Conservation (phyloP, 1,140 invertebrate species). For the Sitophilus oryzae region DNA sequence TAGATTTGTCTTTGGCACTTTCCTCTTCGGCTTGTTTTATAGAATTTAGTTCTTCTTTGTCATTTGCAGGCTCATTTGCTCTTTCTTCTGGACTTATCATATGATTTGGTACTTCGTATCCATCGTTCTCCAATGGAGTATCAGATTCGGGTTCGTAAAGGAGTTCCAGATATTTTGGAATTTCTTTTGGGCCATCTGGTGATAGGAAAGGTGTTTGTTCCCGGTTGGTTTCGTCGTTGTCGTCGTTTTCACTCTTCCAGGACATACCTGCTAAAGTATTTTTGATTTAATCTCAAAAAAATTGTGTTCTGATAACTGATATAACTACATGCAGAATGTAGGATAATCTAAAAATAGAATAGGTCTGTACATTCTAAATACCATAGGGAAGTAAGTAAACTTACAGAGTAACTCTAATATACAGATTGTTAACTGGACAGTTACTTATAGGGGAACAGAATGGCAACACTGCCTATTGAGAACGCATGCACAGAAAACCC, state of each 20-base stretch:
- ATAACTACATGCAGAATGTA: too few relatives aligned
- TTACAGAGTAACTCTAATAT: too few relatives aligned
- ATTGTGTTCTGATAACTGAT: too few relatives aligned
- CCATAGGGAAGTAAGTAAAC: too few relatives aligned
- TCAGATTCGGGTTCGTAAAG: conserved; percentile 40
- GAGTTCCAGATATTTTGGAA: conserved; percentile 49
- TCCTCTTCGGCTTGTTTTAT: too few relatives aligned
- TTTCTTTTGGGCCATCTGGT: conserved; percentile 26
- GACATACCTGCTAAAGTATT: conserved; percentile 31
- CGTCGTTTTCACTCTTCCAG: conserved; percentile 38
- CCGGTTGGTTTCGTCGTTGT: conserved; percentile 31
- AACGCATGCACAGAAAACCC: too few relatives aligned
- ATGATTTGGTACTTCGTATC: conserved; percentile 46
- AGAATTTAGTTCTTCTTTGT: background rate
- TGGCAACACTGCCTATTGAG: too few relatives aligned
- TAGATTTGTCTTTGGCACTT: background rate
- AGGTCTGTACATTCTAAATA: too few relatives aligned
- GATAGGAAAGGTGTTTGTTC: conserved; percentile 39
- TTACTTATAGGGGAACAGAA: too few relatives aligned
- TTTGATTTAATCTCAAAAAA: too few relatives aligned
- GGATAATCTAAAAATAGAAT: too few relatives aligned
- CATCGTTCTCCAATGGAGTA: conserved; percentile 36
- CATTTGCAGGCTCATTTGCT: background rate
- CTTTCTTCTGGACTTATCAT: background rate
- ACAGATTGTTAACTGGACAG: too few relatives aligned